Conservation (phyloP, 2,113 vertebrate species). For the Cochlearius cochlearius region DNA sequence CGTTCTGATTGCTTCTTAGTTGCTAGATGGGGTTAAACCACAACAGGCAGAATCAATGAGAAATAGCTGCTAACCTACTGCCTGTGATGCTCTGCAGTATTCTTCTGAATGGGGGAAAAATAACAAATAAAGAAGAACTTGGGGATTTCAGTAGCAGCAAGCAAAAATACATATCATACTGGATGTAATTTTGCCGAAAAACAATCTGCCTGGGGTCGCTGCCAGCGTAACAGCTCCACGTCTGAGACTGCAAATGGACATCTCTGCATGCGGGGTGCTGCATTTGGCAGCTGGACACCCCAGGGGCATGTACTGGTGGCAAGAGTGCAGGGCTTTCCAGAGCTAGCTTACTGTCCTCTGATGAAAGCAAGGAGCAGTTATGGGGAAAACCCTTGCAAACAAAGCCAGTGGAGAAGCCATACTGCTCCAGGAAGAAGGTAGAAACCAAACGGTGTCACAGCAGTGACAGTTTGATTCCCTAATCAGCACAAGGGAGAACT, state of each 20-base stretch:
- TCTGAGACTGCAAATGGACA: background rate
- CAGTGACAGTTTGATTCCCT: background rate
- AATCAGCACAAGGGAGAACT: background rate
- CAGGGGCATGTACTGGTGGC: background rate
- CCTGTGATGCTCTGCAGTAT: background rate
- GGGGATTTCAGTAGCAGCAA: background rate
- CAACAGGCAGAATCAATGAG: background rate
- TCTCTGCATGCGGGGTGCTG: fast-evolving
- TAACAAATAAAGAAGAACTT: background rate
- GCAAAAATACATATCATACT: background rate
- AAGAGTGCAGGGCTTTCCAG: background rate
- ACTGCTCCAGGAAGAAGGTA: background rate
- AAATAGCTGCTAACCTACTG: background rate
- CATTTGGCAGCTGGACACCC: fast-evolving
- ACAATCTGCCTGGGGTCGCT: background rate
- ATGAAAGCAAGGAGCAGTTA: background rate
- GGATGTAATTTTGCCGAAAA: background rate
- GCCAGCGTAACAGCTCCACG: background rate
- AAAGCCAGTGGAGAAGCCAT: background rate
- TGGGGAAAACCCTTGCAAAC: background rate
- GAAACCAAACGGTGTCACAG: background rate
- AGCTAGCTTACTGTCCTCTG: background rate
- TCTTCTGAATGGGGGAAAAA: background rate
- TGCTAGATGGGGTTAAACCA: too few species aligned
- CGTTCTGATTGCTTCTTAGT: background rate